Evolutionary conservation across 1,140 invertebrate genomes (phyloP), one percentile per base, ranked within the genome.

Genomic region (Cotesia typhae): DNA sequence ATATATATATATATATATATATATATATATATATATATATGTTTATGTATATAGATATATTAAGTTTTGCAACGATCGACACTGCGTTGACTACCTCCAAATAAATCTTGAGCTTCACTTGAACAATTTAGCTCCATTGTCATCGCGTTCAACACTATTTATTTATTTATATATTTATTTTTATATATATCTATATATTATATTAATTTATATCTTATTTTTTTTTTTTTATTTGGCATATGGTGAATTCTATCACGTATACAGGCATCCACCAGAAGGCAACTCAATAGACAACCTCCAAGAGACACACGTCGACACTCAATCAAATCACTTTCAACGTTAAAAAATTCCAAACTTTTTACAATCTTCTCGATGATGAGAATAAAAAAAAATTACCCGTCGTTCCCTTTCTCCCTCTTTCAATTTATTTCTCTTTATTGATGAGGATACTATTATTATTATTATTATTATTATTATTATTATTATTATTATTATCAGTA

Each of bases 91-190:
- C 53, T 63, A 41, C 57, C 71, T 65, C 71, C 76, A 35, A 77
- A 72, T 74, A 78, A 77, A 65, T 79, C 77, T 70, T 78, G 76
- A 63, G 78, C 79, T 68, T 73, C 71, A 47, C 74, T 75, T 12
- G 53, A 53, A 65, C 68, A 64, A 52, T 47, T 68, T 37, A 71
- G 20, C 61, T 75, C 69, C 71, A 75, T 71, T 72, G 28, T 72
- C 68, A 61, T 67, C n/a, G 35, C 52, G 20, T n/a, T 35, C 1
- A 38, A 17, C 41, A 66, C 41, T 66, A 41, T 28, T 28, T 63
- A 4, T 55, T 12, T 55, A 55, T 17, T 28, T 17, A n/a, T 17
- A 3, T 52, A 52, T 52, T 55, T 55, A 55, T n/a, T 17, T 55
- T 4, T 55, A 55, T 55, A 55, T 55, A 17, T 55, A 55, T 55